Base-by-base conservation (phyloP, 1,140 invertebrate genomes). In the Bombyx mori region DNA sequence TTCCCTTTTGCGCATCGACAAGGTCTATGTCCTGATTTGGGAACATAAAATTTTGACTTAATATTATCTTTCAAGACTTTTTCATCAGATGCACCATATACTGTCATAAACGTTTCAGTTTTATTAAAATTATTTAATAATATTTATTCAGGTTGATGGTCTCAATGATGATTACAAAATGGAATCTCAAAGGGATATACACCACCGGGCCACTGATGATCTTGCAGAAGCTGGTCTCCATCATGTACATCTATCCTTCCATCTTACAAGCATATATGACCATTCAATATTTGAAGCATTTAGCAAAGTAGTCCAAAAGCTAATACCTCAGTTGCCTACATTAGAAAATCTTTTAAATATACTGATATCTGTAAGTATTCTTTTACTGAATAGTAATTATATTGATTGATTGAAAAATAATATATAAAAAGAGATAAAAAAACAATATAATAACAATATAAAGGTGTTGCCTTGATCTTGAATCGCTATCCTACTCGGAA, bases 221-320 rank as follows among this genome's bases (percentile, higher is more conserved):
- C 89, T 99, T 44, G 90, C 91, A 52, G 98, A 99, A 88, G 92
- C 94, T 51, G 95, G 96, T 80, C 88, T 91, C 61, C 94, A 96
- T 73, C 93, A 96, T 85, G 95, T 97, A 58, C 94, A 96, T 82
- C 84, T 97, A 12, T 97, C 97, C 77, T 99, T 99, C 89, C 98
- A 99, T 87, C 89, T 99, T 47, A 99, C 99, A 9, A 99, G 97
- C 59, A 99, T 99, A 65, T 99, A 99, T 85, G 99, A 99, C 89
- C 98, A 99, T 82, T 99, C 98, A 59, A 99, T 99, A 88, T 99
- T 99, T 90, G 99, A 99, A 90, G 98, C 98, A 10, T 99, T 99
- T 86, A 99, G 97, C 70, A 99, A 99, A 94, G 98, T 99, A 67
- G 98, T 99, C 52, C 99, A 99, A 82, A 99, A 99, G 86, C 88